phyloP scores from a whole-genome alignment of 2,888 invertebrate genomes.

The Rhyacophila evoluta region DNA sequence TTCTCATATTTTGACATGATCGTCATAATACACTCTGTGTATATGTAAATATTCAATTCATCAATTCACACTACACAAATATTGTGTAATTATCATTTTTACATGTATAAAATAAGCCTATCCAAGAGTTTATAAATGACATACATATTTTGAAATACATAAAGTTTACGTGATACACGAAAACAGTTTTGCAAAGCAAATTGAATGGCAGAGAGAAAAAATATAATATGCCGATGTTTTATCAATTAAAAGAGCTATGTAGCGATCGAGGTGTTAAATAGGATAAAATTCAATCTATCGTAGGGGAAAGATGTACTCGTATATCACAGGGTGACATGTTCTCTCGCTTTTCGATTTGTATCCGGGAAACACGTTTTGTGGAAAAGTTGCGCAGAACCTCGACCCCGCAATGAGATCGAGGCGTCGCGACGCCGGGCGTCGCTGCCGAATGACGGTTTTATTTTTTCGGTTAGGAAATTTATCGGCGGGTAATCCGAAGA shows the following conservation, averaged over 20 bases:
- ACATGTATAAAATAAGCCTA: too few relatives aligned
- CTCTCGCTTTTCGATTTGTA: slow-evolving; percentile 35
- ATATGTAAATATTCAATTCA: too few relatives aligned
- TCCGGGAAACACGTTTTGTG: slow-evolving; percentile 38
- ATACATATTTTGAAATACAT: too few relatives aligned
- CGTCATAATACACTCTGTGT: too few relatives aligned
- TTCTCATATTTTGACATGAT: too few relatives aligned
- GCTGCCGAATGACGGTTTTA: slow-evolving; percentile 43
- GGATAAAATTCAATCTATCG: slow-evolving; percentile 52
- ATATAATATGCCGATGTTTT: background rate
- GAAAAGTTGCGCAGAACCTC: background rate
- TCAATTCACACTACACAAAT: too few relatives aligned
- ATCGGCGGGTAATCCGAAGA: slow-evolving; percentile 50
- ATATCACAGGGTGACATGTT: slow-evolving; percentile 46
- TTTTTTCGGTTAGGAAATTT: slow-evolving; percentile 49
- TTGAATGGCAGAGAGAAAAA: too few relatives aligned
- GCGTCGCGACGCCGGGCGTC: slow-evolving; percentile 27
- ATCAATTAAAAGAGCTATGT: background rate
- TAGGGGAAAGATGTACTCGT: slow-evolving; percentile 31
- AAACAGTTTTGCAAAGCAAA: too few relatives aligned
- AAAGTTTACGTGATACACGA: too few relatives aligned
- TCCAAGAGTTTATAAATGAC: too few relatives aligned
- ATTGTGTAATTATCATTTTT: too few relatives aligned
- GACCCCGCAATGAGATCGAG: slow-evolving; percentile 18
- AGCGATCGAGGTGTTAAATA: slow-evolving; percentile 49